Base-by-base conservation (phyloP, 2,888 invertebrate genomes). In the Philereme transversata region DNA sequence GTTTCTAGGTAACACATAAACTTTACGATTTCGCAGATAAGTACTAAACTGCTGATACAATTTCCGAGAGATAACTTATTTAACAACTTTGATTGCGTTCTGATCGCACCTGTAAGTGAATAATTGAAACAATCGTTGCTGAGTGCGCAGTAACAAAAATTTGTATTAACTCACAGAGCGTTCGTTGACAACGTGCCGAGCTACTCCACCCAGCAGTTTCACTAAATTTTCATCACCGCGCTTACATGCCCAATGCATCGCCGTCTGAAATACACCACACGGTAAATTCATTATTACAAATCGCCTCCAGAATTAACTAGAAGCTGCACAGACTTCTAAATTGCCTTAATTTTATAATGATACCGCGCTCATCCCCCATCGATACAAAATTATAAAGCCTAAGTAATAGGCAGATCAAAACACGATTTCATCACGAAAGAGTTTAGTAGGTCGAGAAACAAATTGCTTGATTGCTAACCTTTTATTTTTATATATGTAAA, bases 201-300 rank as follows among this genome's bases (percentile, higher is more conserved):
- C 82, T 4, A 95, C 95, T n/a, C 98, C 98, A 34, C 98, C 98
- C 74, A 99, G 94, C 66, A 98, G 93, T 90, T 99, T 99, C 57
- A 98, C 96, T 70, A 98, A 95, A 82, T 98, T 97, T 82, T 95
- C 95, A 82, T 98, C 97, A 4, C 98, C 98, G 76, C 97, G 97
- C 87, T 99, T 99, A 67, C 98, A 97, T 64, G 97, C 99, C 98
- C 98, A 99, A 86, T 99, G 99, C 76, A 99, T 93, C 54, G 98
- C 98, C 70, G 97, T 98, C 98, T 99, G 93, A 62, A 94, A 94
- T 67, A 72, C 60, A 43, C 6, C 41, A 57, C 71, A 50, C 52
- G 61, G 47, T 62, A 41, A 64, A 61, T 57, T 43, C 10, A 52
- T 52, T 44, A 43, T 54, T 57, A 66, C 57, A 55, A 60, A 59